Percentiles rank a stretch among this genome's conserved stretches.
Conservation (phyloP, 2,113 vertebrate species). For the Sphyrna mokarran region DNA sequence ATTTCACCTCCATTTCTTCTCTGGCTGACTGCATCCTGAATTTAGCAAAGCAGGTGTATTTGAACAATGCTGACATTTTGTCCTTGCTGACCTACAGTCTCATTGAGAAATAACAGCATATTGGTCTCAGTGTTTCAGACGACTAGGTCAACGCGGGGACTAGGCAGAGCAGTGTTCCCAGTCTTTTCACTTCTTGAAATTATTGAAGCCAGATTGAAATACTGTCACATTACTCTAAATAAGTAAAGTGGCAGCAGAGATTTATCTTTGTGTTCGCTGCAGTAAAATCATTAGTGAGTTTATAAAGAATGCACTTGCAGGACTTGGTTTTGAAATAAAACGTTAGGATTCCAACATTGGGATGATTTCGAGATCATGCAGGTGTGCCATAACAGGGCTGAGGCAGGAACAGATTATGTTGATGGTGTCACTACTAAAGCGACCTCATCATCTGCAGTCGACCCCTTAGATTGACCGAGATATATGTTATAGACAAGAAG, state of each 20-base stretch:
- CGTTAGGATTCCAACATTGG: neutral
- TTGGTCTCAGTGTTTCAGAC: slow-evolving; percentile 23
- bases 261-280: neutral
- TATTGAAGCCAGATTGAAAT: slow-evolving; percentile 14
- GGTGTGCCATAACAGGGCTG: neutral
- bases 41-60: slow-evolving; percentile 36
- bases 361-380: neutral
- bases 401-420: neutral
- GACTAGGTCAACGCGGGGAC: neutral
- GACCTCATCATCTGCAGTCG: neutral
- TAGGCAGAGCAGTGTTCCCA: neutral
- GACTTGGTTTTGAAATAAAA: neutral
- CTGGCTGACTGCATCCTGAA: slow-evolving; percentile 36
- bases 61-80: slow-evolving; percentile 34
- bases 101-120: slow-evolving; percentile 32
- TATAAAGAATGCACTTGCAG: neutral
- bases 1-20: slow-evolving; percentile 36
- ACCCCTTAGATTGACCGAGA: neutral
- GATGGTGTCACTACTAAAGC: neutral
- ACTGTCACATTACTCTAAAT: neutral
- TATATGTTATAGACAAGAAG: neutral
- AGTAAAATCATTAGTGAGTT: neutral
- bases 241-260: neutral
- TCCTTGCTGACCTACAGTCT: slow-evolving; percentile 32
- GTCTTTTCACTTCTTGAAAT: neutral